Conservation (phyloP, 37 sponge, comb jelly and placozoan species). For the Ephydatia muelleri region DNA sequence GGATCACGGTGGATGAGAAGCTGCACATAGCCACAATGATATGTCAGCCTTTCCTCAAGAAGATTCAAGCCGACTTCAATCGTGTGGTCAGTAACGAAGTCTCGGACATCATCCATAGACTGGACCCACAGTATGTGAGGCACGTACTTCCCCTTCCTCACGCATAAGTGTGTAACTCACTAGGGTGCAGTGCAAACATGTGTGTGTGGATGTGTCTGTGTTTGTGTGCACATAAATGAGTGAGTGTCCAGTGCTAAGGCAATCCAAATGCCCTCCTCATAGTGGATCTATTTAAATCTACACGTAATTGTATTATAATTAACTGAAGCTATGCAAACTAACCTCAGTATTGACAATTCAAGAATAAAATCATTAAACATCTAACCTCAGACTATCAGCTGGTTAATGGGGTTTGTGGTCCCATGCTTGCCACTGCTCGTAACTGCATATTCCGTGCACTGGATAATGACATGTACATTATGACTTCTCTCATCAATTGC, state of each 20-base stretch:
- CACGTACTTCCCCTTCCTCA: background rate
- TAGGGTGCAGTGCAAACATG: background rate
- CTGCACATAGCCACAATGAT: slow-evolving; percentile 77
- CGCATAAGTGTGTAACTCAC: background rate
- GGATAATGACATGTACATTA: too few species aligned
- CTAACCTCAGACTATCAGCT: too few species aligned
- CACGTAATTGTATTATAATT: too few species aligned
- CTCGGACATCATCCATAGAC: slow-evolving; percentile 68
- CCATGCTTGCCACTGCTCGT: too few species aligned
- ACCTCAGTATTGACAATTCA: too few species aligned
- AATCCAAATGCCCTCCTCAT: too few species aligned
- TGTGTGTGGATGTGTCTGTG: background rate
- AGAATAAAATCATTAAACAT: too few species aligned
- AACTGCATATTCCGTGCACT: too few species aligned
- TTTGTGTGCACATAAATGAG: background rate
- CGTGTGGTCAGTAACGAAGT: slow-evolving; percentile 61
- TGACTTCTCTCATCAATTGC: too few species aligned
- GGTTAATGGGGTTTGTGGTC: too few species aligned
- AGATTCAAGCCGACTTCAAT: slow-evolving; percentile 85
- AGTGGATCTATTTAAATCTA: too few species aligned
- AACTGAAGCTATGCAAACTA: too few species aligned
- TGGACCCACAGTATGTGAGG: slow-evolving; percentile 56
- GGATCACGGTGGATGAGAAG: slow-evolving; percentile 88
- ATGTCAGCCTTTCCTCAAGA: slow-evolving; percentile 72
- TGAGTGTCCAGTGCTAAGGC: background rate